These are phyloP conservation scores for Stenoptilia bipunctidactyla DNA, from an alignment of 2,888 invertebrate genomes.

Conservation along the genomic window DNA sequence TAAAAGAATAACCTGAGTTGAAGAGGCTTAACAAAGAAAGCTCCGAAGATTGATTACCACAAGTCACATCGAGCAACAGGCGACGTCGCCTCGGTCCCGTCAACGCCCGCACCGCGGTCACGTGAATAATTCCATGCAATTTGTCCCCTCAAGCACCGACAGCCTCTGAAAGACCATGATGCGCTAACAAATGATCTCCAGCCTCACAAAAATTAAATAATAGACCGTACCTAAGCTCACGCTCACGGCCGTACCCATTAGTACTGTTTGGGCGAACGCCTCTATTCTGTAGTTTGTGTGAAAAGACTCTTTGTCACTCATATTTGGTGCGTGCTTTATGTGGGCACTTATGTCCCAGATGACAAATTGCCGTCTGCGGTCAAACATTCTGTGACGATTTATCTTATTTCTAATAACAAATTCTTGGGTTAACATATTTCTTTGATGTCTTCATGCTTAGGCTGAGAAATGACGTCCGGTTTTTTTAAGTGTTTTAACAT, in stretches of 20 bases:
- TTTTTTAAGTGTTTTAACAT: too few relatives aligned
- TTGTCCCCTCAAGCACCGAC: conserved; percentile 57
- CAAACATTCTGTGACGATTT: conserved; percentile 44
- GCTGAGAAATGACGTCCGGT: too few relatives aligned
- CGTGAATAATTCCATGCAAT: conserved; percentile 67
- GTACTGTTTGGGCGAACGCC: conserved; percentile 68
- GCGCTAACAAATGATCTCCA: conserved; percentile 65
- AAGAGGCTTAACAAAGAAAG: background rate
- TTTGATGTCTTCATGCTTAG: too few relatives aligned
- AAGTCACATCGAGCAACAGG: conserved; percentile 34
- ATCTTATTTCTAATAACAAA: conserved; percentile 41
- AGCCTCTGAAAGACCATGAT: conserved; percentile 64
- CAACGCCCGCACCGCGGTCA: conserved; percentile 59
- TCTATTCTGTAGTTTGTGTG: conserved; percentile 62
- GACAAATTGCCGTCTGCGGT: conserved; percentile 42
- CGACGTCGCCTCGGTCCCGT: conserved; percentile 60
- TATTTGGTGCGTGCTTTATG: conserved; percentile 64
- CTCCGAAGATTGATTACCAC: conserved; percentile 55
- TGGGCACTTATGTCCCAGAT: conserved; percentile 57
- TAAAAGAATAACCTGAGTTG: too few relatives aligned
- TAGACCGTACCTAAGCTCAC: conserved; percentile 62
- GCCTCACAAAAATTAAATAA: conserved; percentile 69
- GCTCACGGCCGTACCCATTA: conserved; percentile 60
- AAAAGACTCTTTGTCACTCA: conserved; percentile 65
- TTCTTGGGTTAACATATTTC: conserved; percentile 16